Conservation (phyloP, 2,113 vertebrate genomes). For the Pachypanchax playfairii region DNA sequence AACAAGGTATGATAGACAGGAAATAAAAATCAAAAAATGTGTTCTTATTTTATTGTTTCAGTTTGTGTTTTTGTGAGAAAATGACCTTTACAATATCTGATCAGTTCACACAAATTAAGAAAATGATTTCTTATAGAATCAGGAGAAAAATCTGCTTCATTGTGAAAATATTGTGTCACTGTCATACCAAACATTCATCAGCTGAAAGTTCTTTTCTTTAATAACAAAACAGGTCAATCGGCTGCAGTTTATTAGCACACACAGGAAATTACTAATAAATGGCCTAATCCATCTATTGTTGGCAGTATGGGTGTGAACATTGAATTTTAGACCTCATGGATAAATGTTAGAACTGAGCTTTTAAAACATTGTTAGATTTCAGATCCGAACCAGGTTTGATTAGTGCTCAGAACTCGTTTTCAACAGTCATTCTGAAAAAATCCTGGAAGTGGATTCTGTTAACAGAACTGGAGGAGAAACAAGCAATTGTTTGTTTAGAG, state of each 20-base stretch:
- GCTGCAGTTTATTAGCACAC: slow-evolving; percentile 17
- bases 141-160: no score
- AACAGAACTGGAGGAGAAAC: not conserved
- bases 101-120: no score
- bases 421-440: no score
- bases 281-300: slow-evolving; percentile 36
- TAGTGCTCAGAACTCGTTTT: not conserved
- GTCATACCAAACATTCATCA: not conserved
- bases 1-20: not conserved
- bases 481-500: not conserved
- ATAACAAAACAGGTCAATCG: slow-evolving; percentile 33
- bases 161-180: not conserved
- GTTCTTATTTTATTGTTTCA: not conserved
- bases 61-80: not conserved
- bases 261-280: slow-evolving; percentile 22
- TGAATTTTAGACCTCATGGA: not conserved
- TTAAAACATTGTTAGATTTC: not conserved
- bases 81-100: no score
- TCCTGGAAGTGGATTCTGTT: not conserved
- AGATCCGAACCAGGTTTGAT: not conserved
- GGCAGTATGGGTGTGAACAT: not conserved
- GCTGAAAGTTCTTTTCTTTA: not conserved
- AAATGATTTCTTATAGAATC: no score
- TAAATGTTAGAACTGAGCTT: not conserved
- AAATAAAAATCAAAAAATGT: not conserved